These are phyloP conservation scores for Heliconius ethilla DNA, from an alignment of 2,888 invertebrate species.

Conservation along the genomic window DNA sequence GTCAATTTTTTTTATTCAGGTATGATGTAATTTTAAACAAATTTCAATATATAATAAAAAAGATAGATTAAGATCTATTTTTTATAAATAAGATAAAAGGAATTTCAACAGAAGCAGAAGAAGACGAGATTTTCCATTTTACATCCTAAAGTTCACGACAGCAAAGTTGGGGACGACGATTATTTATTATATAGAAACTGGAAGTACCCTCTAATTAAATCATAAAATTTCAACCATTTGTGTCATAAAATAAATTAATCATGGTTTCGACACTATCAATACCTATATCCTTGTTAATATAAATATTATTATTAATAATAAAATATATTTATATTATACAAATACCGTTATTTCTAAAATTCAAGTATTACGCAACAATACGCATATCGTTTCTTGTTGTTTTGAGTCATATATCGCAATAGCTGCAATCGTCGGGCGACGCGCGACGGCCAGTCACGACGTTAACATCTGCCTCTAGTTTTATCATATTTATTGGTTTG, in stretches of 20 bases:
- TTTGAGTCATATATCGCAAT: slow-evolving; percentile 29
- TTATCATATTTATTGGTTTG: slow-evolving; percentile 27
- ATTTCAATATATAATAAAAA: too few relatives aligned
- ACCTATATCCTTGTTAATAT: not conserved
- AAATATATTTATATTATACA: not conserved
- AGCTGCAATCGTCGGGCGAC: slow-evolving; percentile 15
- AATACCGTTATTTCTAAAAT: not conserved
- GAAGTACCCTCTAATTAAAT: too few relatives aligned
- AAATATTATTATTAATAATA: not conserved
- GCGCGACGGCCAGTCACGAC: slow-evolving; percentile 31
- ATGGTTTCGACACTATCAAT: not conserved
- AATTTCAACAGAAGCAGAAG: too few relatives aligned
- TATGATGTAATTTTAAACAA: too few relatives aligned
- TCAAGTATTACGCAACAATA: not conserved
- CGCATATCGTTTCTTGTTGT: slow-evolving; percentile 3
- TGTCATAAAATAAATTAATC: not conserved
- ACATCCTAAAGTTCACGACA: too few relatives aligned
- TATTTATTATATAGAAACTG: too few relatives aligned
- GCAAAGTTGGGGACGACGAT: too few relatives aligned
- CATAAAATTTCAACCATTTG: too few relatives aligned
- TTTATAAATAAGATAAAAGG: too few relatives aligned
- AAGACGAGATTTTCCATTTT: too few relatives aligned
- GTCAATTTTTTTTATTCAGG: too few relatives aligned
- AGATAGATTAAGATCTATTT: too few relatives aligned
- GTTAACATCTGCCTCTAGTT: slow-evolving; percentile 30